These are phyloP conservation scores for Deroptyus accipitrinus DNA, from an alignment of 2,113 vertebrate genomes.

Conservation along the genomic window DNA sequence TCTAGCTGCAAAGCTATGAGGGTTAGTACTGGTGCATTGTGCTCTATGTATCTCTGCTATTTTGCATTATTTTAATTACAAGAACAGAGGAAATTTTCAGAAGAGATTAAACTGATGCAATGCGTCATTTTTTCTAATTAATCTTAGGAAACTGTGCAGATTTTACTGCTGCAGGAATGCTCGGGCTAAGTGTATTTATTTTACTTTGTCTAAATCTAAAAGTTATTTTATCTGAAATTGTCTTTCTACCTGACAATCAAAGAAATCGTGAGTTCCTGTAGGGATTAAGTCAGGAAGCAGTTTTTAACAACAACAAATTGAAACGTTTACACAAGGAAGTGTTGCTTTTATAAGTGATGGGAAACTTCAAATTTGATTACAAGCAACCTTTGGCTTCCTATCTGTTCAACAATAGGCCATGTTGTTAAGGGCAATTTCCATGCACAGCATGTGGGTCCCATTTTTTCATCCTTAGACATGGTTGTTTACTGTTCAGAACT, in stretches of 20 bases:
- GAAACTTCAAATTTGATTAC: slow-evolving; percentile 98
- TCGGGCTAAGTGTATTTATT: background rate
- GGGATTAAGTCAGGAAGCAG: slow-evolving; percentile 75
- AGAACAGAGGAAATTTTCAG: background rate
- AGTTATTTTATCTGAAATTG: slow-evolving; percentile 47
- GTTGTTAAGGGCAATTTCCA: slow-evolving; percentile 99
- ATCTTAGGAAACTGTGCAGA: background rate
- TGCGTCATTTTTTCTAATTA: background rate
- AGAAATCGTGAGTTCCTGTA: slow-evolving; percentile 68
- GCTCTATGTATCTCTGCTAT: background rate
- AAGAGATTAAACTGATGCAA: background rate
- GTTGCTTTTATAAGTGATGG: slow-evolving; percentile 86
- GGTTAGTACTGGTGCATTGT: background rate
- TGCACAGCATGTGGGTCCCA: slow-evolving; percentile 98
- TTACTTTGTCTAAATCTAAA: slow-evolving; percentile 29
- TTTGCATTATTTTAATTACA: slow-evolving; percentile 20
- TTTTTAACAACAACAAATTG: slow-evolving; percentile 82
- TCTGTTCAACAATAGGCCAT: slow-evolving; percentile 90
- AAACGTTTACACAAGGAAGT: slow-evolving; percentile 82
- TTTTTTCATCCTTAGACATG: slow-evolving; percentile 89
- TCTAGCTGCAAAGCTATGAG: background rate
- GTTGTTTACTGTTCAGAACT: slow-evolving; percentile 92
- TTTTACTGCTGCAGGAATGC: background rate
- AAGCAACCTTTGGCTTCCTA: slow-evolving; percentile 99
- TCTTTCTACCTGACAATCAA: slow-evolving; percentile 67